Percentiles rank a stretch among this genome's conserved stretches.
These are phyloP conservation scores for Cyprinodon variegatus DNA, from an alignment of 2,113 vertebrate genomes.

Conservation along the genomic window DNA sequence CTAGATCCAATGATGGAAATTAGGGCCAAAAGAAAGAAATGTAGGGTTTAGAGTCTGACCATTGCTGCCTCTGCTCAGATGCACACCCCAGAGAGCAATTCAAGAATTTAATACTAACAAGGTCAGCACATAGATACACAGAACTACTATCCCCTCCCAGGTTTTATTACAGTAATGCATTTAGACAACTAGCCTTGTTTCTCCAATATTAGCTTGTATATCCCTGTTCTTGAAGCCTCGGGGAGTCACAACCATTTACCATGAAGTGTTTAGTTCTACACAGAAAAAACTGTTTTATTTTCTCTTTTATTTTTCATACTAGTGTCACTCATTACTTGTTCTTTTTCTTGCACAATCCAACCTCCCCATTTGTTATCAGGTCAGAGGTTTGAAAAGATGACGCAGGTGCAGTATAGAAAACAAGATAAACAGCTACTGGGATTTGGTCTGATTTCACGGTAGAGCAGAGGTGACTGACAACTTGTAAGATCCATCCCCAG, in stretches of 20 bases:
- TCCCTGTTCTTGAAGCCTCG: conserved; percentile 23
- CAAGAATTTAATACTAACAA: conserved; percentile 57
- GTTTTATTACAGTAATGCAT: conserved; percentile 60
- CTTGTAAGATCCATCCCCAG: conserved; percentile 39
- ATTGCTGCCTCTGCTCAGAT: conserved; percentile 14
- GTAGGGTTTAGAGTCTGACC: conserved; percentile 27
- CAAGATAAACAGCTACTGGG: conserved; percentile 45
- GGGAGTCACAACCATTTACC: conserved; percentile 36
- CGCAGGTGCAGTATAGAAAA: conserved; percentile 4
- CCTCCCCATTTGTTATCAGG: conserved; percentile 31
- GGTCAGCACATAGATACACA: conserved; percentile 49
- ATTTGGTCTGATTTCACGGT: conserved; percentile 61
- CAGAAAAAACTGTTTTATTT: conserved; percentile 46
- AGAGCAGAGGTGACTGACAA: conserved; percentile 66
- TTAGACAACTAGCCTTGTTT: conserved; percentile 58
- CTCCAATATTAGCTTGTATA: conserved; percentile 51
- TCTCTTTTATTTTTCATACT: conserved; percentile 30
- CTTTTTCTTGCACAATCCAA: conserved; percentile 13
- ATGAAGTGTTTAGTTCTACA: conserved; percentile 45
- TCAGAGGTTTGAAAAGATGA: conserved; percentile 28
- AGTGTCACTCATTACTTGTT: conserved; percentile 25
- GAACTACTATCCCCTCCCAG: conserved; percentile 32
- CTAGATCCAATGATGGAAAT: conserved; percentile 14
- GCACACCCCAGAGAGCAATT: conserved; percentile 45
- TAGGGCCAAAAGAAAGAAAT: conserved; percentile 24